A percentile compares a stretch with the other conserved stretches of the same genome.
Evolutionary conservation across 2,888 invertebrate species (phyloP).

Genomic region (Sphaeridia pumilis): DNA sequence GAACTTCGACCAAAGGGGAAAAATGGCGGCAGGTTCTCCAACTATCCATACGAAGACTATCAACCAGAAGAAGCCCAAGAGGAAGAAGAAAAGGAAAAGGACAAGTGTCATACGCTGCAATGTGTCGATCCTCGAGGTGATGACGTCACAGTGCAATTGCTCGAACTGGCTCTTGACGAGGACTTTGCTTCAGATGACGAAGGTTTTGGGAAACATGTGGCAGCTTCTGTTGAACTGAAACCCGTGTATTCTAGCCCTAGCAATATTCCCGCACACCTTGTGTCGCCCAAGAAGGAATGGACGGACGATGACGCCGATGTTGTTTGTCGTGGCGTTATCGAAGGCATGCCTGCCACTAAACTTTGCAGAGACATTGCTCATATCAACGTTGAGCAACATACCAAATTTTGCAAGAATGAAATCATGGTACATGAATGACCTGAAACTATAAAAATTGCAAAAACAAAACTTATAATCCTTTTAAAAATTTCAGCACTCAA

Average conservation of each 20-base stretch:
- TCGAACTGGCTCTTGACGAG: slow-evolving; percentile 32
- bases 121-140: slow-evolving; percentile 34
- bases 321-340: slow-evolving; percentile 33
- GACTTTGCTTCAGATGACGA: slow-evolving; percentile 32
- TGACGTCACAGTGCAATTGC: slow-evolving; percentile 29
- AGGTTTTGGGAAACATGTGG: slow-evolving; percentile 19
- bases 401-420: slow-evolving; percentile 29
- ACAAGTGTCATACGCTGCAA: slow-evolving; percentile 26
- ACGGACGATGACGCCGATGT: slow-evolving; percentile 34
- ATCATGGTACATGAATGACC: slow-evolving; percentile 23
- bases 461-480: background rate
- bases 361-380: slow-evolving; percentile 33
- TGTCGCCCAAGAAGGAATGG: slow-evolving; percentile 23
- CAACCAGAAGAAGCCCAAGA: slow-evolving; percentile 25
- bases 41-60: slow-evolving; percentile 33
- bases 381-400: slow-evolving; percentile 31
- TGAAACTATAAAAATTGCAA: background rate
- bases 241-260: slow-evolving; percentile 26
- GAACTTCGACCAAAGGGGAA: slow-evolving; percentile 31
- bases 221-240: slow-evolving; percentile 15
- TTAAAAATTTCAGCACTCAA: slow-evolving; percentile 27
- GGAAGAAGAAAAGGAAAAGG: slow-evolving; percentile 21
- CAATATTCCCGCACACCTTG: slow-evolving; percentile 12
- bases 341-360: slow-evolving; percentile 33
- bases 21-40: slow-evolving; percentile 18